Conservation (phyloP, 2,888 invertebrate genomes). For the Seladonia tumulorum region DNA sequence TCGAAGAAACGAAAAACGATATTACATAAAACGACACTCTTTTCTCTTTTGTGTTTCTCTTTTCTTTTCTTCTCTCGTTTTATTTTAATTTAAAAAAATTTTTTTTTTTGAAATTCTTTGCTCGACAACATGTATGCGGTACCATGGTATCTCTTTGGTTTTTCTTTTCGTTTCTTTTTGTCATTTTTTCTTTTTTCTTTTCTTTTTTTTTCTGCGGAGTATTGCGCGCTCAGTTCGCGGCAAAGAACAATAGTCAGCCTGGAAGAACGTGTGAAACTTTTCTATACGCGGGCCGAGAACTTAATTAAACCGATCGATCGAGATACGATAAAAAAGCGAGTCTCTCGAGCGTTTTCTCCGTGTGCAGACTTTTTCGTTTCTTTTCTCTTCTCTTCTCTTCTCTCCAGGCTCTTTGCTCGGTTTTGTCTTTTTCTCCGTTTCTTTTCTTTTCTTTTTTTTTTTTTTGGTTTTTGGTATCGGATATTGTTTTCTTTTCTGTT, state of each 20-base stretch:
- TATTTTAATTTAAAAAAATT: background rate
- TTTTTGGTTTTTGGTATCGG: constrained; percentile 22
- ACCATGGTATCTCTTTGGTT: background rate
- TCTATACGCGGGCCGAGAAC: constrained; percentile 56
- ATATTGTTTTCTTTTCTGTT: constrained; percentile 3
- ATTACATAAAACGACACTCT: constrained; percentile 39
- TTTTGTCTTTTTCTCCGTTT: constrained; percentile 19
- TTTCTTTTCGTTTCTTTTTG: constrained; percentile 34
- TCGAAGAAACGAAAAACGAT: constrained; percentile 60
- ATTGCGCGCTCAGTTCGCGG: constrained; percentile 28
- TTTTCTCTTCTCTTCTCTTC: constrained; percentile 4
- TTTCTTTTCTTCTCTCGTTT: background rate
- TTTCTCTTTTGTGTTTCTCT: constrained; percentile 28
- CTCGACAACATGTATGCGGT: background rate
- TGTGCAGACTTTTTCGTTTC: constrained; percentile 57
- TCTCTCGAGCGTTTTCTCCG: constrained; percentile 67
- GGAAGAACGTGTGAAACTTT: constrained; percentile 45
- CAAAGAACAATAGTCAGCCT: constrained; percentile 62
- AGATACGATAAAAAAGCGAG: constrained; percentile 66
- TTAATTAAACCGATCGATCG: constrained; percentile 49
- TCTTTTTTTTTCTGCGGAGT: background rate
- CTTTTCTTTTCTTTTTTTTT: background rate
- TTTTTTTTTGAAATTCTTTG: background rate
- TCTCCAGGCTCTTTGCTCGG: constrained; percentile 4
- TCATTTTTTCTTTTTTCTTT: constrained; percentile 4